Evolutionary conservation across 2,888 invertebrate species (phyloP), one percentile per base, ranked within the genome.

Genomic region (Amphipyra tragopoginis): DNA sequence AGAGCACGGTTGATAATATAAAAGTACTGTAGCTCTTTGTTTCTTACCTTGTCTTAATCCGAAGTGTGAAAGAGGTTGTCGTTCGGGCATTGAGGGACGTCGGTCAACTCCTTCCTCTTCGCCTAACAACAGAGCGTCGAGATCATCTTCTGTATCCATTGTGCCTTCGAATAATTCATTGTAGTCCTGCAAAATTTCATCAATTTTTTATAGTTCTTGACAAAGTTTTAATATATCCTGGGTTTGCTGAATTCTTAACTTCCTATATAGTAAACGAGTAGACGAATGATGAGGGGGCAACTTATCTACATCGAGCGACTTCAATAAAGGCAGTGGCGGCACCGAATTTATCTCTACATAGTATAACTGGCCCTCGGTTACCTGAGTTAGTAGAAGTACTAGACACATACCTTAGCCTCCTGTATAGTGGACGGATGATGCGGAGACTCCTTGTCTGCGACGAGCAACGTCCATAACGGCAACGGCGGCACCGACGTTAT

Each of bases 401-500:
- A 21, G 21, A 21, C 21, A 21, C 21, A 21, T 78, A 95, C 95
- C 91, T 95, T 95, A 66, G 94, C 93, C 84, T 95, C 95, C 67
- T 95, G 95, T 44, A 94, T 93, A 72, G 93, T 92, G 79, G 94
- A 93, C 66, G 95, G 94, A 86, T 95, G 93, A 65, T 96, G 95
- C 0, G 96, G 92, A n/a, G 96, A 96, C 89, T 98, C 98, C 81
- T 97, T 97, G 87, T 99, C 99, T 0, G 99, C 99, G 34, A 98
- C 98, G 7, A 99, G 95, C 1, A 99, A 95, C 2, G 99, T 99
- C 98, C 99, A 99, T 15, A 99, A 93, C 0, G 99, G 99, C 53
- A 99, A 93, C 0, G 99, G 99, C 0, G 99, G 99, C 76, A 99
- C 99, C n/a, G 99, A 98, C 1, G 98, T 98, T 64, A 99, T 97